These are phyloP conservation scores for Lycorma delicatula DNA, from an alignment of 1,140 invertebrate species.

Conservation along the genomic window DNA sequence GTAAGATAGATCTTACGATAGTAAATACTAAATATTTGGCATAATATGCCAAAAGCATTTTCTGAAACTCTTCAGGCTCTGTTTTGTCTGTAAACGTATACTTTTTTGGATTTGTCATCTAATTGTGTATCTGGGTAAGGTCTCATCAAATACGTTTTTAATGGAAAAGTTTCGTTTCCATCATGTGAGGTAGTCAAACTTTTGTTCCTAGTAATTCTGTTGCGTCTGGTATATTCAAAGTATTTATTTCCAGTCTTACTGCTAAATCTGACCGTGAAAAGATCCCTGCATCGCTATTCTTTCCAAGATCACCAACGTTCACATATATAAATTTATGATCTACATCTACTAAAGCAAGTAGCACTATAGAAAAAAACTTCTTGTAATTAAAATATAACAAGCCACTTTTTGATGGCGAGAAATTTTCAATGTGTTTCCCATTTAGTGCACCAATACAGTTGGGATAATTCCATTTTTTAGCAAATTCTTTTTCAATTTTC, in stretches of 20 bases:
- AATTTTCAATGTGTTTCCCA: constrained; percentile 40
- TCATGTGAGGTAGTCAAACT: constrained; percentile 27
- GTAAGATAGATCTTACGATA: too few relatives aligned
- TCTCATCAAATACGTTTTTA: constrained; percentile 32
- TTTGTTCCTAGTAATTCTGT: constrained; percentile 25
- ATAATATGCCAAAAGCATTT: constrained; percentile 39
- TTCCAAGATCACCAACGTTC: constrained; percentile 40
- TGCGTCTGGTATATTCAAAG: constrained; percentile 24
- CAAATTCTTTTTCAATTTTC: constrained; percentile 26
- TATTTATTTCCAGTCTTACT: constrained; percentile 22
- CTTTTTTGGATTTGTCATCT: constrained; percentile 19
- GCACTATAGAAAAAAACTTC: constrained; percentile 39
- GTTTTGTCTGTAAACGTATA: constrained; percentile 33
- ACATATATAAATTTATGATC: constrained; percentile 41
- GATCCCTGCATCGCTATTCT: constrained; percentile 34
- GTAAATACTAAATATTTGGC: too few relatives aligned
- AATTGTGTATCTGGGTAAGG: constrained; percentile 25
- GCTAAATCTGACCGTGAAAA: constrained; percentile 32
- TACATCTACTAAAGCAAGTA: constrained; percentile 41
- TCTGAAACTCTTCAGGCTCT: constrained; percentile 32
- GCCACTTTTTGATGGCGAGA: constrained; percentile 24
- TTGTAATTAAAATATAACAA: constrained; percentile 45
- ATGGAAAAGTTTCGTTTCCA: constrained; percentile 39
- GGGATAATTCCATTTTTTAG: constrained; percentile 24
- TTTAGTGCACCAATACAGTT: constrained; percentile 36